Evolutionary conservation across 2,113 vertebrate species (phyloP).

Genomic region (Microcebus griseorufus): DNA sequence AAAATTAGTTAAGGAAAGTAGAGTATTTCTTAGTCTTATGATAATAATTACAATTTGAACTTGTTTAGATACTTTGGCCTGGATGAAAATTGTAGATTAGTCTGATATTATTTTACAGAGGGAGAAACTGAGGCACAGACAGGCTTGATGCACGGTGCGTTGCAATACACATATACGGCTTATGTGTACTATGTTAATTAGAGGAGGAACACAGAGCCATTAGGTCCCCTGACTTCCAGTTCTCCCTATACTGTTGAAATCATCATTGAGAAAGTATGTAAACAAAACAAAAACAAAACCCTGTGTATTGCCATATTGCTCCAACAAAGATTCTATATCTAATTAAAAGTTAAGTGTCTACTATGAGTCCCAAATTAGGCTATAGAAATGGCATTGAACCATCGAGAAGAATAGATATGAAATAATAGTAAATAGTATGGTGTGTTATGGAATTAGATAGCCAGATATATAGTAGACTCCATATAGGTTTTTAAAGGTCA

Average conservation of each 20-base stretch:
- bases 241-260: not conserved
- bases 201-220: not conserved
- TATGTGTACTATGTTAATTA: not conserved
- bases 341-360: not conserved
- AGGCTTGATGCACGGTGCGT: not conserved
- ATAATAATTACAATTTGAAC: not conserved
- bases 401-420: not conserved
- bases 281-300: not conserved
- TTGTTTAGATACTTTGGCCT: not conserved
- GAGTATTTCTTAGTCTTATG: not conserved
- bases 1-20: not conserved
- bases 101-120: slow-evolving; percentile 10
- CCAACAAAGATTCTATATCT: not conserved
- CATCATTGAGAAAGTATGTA: slow-evolving; percentile 36
- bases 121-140: not conserved
- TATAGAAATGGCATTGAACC: not conserved
- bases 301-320: not conserved
- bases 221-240: not conserved
- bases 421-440: not conserved
- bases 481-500: not conserved
- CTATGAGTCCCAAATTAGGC: not conserved
- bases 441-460: not conserved
- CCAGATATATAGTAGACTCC: not conserved
- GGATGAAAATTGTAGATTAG: not conserved
- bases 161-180: no score